phyloP scores from a whole-genome alignment of 1,140 invertebrate species.

The Orussus abietinus region DNA sequence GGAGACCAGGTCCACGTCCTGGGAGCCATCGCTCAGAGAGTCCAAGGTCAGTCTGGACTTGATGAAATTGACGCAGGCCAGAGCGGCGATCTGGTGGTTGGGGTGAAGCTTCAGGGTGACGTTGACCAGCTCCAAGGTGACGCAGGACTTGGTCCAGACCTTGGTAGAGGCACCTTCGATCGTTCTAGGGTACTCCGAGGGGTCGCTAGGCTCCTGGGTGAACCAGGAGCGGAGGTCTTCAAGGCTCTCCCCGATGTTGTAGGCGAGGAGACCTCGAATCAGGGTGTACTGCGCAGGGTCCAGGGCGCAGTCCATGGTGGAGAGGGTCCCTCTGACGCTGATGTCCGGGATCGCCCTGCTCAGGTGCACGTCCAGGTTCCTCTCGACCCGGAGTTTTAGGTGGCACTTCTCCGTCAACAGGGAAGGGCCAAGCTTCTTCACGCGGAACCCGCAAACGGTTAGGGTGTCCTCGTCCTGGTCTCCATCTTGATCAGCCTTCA shows the following conservation, averaged over 20 bases:
- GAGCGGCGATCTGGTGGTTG: constrained; percentile 57
- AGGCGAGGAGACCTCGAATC: constrained; percentile 80
- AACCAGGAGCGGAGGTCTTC: constrained; percentile 60
- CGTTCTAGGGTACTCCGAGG: constrained; percentile 22
- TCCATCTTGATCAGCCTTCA: constrained; percentile 23
- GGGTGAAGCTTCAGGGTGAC: constrained; percentile 73
- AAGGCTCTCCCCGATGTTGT: constrained; percentile 89
- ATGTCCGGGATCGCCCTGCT: constrained; percentile 76
- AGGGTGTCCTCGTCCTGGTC: constrained; percentile 31
- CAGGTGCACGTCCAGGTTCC: constrained; percentile 73
- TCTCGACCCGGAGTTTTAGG: constrained; percentile 74
- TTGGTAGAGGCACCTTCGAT: constrained; percentile 24
- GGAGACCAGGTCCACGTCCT: constrained; percentile 90
- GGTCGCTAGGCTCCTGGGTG: constrained; percentile 34
- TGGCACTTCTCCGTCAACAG: constrained; percentile 77
- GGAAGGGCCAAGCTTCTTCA: constrained; percentile 59
- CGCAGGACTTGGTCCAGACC: constrained; percentile 72
- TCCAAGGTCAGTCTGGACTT: constrained; percentile 82
- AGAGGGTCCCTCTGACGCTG: constrained; percentile 78
- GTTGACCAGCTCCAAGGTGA: constrained; percentile 83
- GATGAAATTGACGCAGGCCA: constrained; percentile 90
- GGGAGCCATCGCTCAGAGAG: constrained; percentile 79
- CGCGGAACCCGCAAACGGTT: constrained; percentile 52
- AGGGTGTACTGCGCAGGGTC: constrained; percentile 84
- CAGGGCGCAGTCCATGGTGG: constrained; percentile 79